Conservation (phyloP, 2,113 vertebrate species). For the Cheirogaleus medius region DNA sequence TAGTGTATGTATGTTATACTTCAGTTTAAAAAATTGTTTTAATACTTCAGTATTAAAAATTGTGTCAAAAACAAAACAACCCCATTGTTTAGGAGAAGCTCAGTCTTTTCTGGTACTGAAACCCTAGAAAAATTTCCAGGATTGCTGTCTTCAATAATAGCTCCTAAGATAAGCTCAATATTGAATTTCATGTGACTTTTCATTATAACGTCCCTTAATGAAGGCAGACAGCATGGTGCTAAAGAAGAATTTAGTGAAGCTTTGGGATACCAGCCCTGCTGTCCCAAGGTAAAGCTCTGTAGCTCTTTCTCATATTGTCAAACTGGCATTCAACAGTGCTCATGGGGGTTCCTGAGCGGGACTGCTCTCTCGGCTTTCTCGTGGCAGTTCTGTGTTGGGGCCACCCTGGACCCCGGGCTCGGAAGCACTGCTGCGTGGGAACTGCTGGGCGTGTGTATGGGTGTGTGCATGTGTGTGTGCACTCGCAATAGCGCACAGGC, state of each 20-base stretch:
- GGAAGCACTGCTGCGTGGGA: not conserved
- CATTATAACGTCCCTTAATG: not conserved
- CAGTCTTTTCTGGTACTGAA: not conserved
- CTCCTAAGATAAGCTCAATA: not conserved
- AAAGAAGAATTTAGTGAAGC: not conserved
- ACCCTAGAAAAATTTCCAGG: not conserved
- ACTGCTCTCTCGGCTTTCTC: not conserved
- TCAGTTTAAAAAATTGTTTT: not conserved
- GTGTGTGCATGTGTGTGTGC: not conserved
- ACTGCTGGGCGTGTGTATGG: not conserved
- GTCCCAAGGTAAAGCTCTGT: not conserved
- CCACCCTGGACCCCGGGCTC: not conserved
- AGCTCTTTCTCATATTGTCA: not conserved
- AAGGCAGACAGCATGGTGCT: not conserved
- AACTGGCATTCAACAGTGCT: no score
- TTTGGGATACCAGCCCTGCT: not conserved
- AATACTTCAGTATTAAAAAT: not conserved
- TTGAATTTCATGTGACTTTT: not conserved
- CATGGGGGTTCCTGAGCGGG: not conserved
- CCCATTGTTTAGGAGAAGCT: not conserved
- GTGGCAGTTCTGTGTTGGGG: not conserved
- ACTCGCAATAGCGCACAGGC: not conserved
- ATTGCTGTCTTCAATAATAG: not conserved
- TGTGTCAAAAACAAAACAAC: not conserved
- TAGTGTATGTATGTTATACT: not conserved